Conservation (phyloP, 2,888 invertebrate species). For the Neoitamus cyanurus region DNA sequence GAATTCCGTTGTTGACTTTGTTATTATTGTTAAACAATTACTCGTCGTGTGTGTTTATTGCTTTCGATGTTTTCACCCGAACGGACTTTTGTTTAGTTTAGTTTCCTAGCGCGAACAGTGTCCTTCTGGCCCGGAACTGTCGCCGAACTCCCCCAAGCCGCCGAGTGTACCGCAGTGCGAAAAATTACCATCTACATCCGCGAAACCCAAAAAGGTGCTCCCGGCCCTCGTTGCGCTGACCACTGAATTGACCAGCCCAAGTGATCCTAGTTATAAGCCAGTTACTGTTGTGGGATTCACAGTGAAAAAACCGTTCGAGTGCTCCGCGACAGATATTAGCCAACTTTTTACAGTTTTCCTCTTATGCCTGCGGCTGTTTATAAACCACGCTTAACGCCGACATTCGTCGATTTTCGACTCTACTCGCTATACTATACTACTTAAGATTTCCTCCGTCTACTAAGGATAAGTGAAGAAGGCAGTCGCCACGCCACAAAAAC, state of each 20-base stretch:
- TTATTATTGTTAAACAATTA: constrained; percentile 45
- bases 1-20: constrained; percentile 52
- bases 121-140: background rate
- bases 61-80: constrained; percentile 35
- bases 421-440: constrained; percentile 13
- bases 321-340: background rate
- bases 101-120: background rate
- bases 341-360: constrained; percentile 24
- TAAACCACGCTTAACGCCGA: constrained; percentile 34
- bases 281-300: background rate
- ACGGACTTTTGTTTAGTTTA: constrained; percentile 38
- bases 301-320: background rate
- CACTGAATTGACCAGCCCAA: background rate
- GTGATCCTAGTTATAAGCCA: background rate
- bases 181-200: background rate
- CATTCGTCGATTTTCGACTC: constrained; percentile 34
- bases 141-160: background rate
- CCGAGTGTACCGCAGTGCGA: background rate
- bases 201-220: background rate
- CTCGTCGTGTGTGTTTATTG: constrained; percentile 43
- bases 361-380: constrained; percentile 33
- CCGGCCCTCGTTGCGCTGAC: background rate
- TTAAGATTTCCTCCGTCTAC: background rate
- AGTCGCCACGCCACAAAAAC: background rate
- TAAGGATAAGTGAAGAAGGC: constrained; percentile 24